A percentile compares a stretch with the other conserved stretches of the same genome.
Evolutionary conservation across 1,140 invertebrate genomes (phyloP).

Genomic region (Colletes gigas): DNA sequence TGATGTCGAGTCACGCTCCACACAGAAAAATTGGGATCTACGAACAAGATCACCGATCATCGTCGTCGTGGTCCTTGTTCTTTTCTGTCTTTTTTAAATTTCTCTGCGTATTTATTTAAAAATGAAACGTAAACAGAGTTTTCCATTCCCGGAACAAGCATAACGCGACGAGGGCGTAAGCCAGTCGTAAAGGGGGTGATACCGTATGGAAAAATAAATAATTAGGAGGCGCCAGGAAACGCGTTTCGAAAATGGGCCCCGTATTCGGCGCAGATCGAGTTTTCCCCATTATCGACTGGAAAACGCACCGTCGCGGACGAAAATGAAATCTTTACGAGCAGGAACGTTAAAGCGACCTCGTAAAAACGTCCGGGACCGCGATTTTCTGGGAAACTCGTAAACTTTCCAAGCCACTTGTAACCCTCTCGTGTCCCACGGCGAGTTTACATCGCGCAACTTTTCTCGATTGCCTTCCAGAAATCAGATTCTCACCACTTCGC

Average conservation of each 20-base stretch:
- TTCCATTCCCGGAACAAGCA: neutral
- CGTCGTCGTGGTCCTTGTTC: too few relatives aligned
- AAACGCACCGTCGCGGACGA: slow-evolving; percentile 20
- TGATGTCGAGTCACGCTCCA: too few relatives aligned
- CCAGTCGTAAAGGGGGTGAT: slow-evolving; percentile 17
- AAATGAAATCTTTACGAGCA: slow-evolving; percentile 63
- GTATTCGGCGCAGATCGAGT: slow-evolving; percentile 18
- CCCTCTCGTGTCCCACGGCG: neutral
- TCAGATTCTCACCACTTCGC: neutral
- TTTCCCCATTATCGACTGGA: slow-evolving; percentile 37
- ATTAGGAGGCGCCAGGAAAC: slow-evolving; percentile 8
- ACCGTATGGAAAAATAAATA: slow-evolving; percentile 1
- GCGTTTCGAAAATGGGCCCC: slow-evolving; percentile 7
- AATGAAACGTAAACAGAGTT: neutral
- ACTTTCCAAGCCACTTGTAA: slow-evolving; percentile 56
- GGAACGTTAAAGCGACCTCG: slow-evolving; percentile 62
- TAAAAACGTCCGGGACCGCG: slow-evolving; percentile 57
- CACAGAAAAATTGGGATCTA: too few relatives aligned
- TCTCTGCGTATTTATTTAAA: too few relatives aligned
- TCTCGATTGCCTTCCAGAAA: neutral
- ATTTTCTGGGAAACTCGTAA: slow-evolving; percentile 71
- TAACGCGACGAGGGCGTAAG: neutral
- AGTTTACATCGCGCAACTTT: neutral
- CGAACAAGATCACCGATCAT: too few relatives aligned
- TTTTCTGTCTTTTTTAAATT: too few relatives aligned